These are phyloP conservation scores for Anguilla marmorata DNA, from an alignment of 2,797 vertebrate genomes.

Conservation along the genomic window DNA sequence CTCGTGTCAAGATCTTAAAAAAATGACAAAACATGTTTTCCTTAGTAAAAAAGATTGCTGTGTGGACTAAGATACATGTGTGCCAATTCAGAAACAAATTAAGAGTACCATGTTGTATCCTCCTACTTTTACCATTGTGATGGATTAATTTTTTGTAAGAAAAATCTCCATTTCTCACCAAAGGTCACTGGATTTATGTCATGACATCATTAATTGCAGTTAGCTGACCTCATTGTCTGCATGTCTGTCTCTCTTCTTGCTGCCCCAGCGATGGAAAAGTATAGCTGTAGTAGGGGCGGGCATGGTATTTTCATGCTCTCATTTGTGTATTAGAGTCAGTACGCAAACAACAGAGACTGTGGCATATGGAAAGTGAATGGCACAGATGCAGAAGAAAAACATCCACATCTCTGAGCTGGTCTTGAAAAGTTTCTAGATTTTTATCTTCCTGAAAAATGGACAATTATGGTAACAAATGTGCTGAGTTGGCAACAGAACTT, in stretches of 20 bases:
- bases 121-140: background rate
- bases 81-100: background rate
- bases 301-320: background rate
- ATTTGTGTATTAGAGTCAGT: background rate
- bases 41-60: background rate
- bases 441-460: background rate
- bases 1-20: background rate
- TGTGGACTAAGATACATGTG: background rate
- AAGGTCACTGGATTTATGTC: slow-evolving; percentile 6
- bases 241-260: background rate
- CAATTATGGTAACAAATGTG: too few species aligned
- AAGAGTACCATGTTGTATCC: background rate
- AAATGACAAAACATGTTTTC: background rate
- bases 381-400: background rate
- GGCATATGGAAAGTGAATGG: background rate
- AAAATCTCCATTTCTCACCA: background rate
- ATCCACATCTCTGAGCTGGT: background rate
- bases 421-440: background rate
- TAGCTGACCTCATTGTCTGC: background rate
- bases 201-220: background rate
- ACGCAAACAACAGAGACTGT: background rate
- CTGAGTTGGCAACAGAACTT: background rate
- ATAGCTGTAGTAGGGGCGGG: background rate
- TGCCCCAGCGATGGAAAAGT: background rate
- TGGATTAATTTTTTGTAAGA: background rate